These are phyloP conservation scores for Ephestia elutella DNA, from an alignment of 1,140 invertebrate species.

Conservation along the genomic window DNA sequence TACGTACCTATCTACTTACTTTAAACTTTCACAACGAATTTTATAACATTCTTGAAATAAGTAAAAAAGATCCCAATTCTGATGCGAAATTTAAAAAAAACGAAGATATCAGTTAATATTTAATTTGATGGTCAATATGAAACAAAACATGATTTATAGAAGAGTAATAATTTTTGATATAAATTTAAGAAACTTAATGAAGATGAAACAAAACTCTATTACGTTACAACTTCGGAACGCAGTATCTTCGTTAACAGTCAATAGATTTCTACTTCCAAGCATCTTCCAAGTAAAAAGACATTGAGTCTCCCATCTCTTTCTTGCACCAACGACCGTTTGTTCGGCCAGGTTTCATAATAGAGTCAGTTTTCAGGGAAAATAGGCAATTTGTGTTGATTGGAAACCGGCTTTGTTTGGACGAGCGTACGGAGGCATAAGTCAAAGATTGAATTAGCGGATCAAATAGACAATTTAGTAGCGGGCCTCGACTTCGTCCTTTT, in stretches of 20 bases:
- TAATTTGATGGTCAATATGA: no score
- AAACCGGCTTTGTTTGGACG: constrained; percentile 3
- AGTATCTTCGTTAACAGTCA: not conserved
- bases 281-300: not conserved
- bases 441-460: not conserved
- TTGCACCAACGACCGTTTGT: not conserved
- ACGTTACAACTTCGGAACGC: no score
- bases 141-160: no score
- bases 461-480: not conserved
- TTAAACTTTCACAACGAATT: not conserved
- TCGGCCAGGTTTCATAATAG: constrained; percentile 6
- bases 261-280: not conserved
- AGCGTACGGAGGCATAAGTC: not conserved
- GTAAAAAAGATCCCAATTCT: no score
- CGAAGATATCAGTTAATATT: no score
- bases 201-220: no score
- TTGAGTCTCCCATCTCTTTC: not conserved
- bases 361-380: constrained; percentile 9
- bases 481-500: no score
- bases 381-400: constrained; percentile 9
- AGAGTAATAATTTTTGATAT: no score
- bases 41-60: not conserved
- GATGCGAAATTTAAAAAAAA: no score
- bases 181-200: no score
- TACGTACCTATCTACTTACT: not conserved